Base-by-base conservation (phyloP, 1,140 invertebrate species). In the Achroia grisella region DNA sequence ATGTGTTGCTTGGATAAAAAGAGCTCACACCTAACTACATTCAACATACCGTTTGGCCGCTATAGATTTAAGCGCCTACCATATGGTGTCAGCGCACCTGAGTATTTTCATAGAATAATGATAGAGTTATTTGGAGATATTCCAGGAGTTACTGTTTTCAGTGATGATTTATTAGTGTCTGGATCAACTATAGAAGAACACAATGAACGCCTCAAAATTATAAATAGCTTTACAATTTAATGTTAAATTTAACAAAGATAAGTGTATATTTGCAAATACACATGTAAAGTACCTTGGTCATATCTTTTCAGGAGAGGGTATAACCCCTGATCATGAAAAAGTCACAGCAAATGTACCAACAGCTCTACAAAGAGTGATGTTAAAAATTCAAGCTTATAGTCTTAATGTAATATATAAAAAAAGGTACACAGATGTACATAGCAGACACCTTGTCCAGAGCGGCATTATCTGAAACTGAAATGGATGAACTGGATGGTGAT, bases 41-140 rank as follows among this genome's bases (percentile, higher is more conserved):
- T 87, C 56, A 73, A 57, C n/a, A 86, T 83, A 10, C 79, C 78
- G 1, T 87, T 82, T 64, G 83, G 82, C 10, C 39, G 75, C 14
- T 74, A 69, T 40, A 34, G 48, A 31, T 76, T 64, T 49, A 33
- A 39, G 14, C 40, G 70, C 28, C 12, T 74, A 13, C 73, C 73
- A 10, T 86, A 63, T 69, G 78, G 81, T 3, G 39, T 86, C 8
- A 54, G 48, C 33, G 71, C 76, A n/a, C 58, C 69, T 10, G 80
- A 86, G 56, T 60, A 81, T 10, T 86, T 84, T 50, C 70, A 77
- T 8, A 34, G 48, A 40, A 43, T 32, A 23, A 71, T 75, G 40
- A 51, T 47, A 29, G 44, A 78, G 44, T 62, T 79, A 8, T 76
- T 82, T 53, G 48, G 48, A 32, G 45, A 42, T 14, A 48, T 78